Evolutionary conservation across 37 sponge, comb jelly and placozoan species (phyloP).

Genomic region (Halisarca cf. caerulea): DNA sequence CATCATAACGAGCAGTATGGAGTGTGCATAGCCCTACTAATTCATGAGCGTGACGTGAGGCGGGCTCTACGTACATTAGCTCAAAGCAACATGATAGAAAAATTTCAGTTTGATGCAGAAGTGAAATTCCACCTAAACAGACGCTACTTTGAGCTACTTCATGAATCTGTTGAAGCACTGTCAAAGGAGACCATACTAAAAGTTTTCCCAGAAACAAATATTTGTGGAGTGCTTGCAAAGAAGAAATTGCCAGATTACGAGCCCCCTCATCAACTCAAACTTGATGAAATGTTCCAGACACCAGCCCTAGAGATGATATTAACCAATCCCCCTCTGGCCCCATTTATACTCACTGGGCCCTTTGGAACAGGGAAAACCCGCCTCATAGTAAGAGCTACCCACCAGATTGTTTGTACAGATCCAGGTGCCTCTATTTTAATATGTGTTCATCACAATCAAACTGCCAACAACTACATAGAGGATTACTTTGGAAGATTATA

Average conservation of each 20-base stretch:
- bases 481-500: slow-evolving; percentile 37
- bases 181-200: not conserved
- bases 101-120: not conserved
- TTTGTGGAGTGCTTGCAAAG: not conserved
- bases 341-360: slow-evolving; percentile 36
- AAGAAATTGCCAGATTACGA: not conserved
- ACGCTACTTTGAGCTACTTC: slow-evolving; percentile 38
- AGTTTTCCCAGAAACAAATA: not conserved
- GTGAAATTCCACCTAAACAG: slow-evolving; percentile 35
- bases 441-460: slow-evolving; percentile 40
- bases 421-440: slow-evolving; percentile 7
- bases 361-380: slow-evolving; percentile 57
- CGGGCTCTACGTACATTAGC: not conserved
- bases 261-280: not conserved
- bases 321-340: not conserved
- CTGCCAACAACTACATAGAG: slow-evolving; percentile 35
- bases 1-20: too few species aligned
- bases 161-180: slow-evolving; percentile 35
- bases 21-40: not conserved
- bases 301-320: slow-evolving; percentile 25
- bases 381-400: slow-evolving; percentile 37
- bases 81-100: not conserved
- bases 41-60: not conserved
- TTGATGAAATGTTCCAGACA: slow-evolving; percentile 1
- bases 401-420: not conserved